Percentiles rank a stretch among this genome's conserved stretches.
These are phyloP conservation scores for Danaus melanippus DNA, from an alignment of 1,140 invertebrate genomes.

Conservation along the genomic window DNA sequence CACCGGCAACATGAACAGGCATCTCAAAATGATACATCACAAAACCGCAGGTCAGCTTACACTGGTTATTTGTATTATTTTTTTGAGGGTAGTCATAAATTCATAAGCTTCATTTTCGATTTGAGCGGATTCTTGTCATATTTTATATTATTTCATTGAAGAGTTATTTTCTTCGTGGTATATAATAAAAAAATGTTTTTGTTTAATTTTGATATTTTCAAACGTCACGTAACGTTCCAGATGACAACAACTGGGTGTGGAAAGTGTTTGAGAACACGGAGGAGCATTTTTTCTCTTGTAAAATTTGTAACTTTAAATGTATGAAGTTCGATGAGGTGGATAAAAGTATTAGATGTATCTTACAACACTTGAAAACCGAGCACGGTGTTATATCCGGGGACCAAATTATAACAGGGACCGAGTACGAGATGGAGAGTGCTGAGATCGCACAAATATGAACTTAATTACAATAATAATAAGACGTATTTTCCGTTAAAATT, in stretches of 20 bases:
- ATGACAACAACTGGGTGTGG: conserved; percentile 53
- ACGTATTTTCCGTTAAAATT: background rate
- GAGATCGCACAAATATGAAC: conserved; percentile 16
- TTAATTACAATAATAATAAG: background rate
- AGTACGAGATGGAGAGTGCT: conserved; percentile 28
- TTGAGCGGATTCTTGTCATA: too few relatives aligned
- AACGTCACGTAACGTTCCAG: conserved; percentile 17
- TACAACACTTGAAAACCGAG: conserved; percentile 40
- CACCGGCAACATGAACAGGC: conserved; percentile 62
- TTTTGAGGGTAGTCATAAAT: background rate
- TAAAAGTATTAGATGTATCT: conserved; percentile 33
- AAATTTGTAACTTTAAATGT: conserved; percentile 50
- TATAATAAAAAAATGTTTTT: too few relatives aligned
- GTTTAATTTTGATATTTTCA: too few relatives aligned
- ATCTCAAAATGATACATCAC: conserved; percentile 58
- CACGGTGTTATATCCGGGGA: conserved; percentile 52
- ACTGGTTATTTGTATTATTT: background rate
- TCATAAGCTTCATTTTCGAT: too few relatives aligned
- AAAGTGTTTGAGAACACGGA: conserved; percentile 48
- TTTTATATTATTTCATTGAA: too few relatives aligned
- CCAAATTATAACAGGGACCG: conserved; percentile 50
- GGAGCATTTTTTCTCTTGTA: conserved; percentile 44
- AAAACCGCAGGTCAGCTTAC: conserved; percentile 38
- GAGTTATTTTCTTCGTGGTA: too few relatives aligned
- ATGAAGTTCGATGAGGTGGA: conserved; percentile 37